Evolutionary conservation across 2,888 invertebrate species (phyloP), one percentile per base, ranked within the genome.

Genomic region (Lithophane semibrunnea): DNA sequence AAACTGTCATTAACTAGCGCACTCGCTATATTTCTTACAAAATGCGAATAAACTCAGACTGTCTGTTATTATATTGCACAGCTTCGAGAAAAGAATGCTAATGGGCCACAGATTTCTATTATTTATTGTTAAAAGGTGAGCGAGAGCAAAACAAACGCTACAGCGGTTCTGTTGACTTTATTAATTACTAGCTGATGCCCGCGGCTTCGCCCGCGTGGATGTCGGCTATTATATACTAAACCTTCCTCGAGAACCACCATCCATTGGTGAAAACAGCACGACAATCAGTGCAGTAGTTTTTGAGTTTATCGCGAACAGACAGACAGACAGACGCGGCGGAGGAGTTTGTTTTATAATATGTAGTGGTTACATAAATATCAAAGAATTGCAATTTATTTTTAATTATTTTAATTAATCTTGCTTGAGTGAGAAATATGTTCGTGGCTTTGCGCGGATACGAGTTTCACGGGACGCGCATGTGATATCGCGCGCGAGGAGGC

Each of bases 21-120:
- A 9, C 12, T 42, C 10, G 16, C 9, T 37, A 29, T 12, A 16
- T 8, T 16, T 29, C 3, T 29, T 49, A 61, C 44, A 54, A 49
- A 56, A 24, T 44, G 12, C 3, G 21, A 65, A 71, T 12, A 54
- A 67, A 42, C 9, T 13, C 24, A 4, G 10, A 21, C 12, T 9
- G 16, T n/a, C 37, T 64, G 24, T 58, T 69, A 21, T 49, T 54
- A 21, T 64, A 44, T 24, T 63, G 49, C 21, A 54, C 73, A 47
- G 18, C 37, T 52, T 37, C 13, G 18, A 65, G 61, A 80, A 63
- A 56, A 56, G 54, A 80, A 73, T 73, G 47, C 61, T 68, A 75
- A 79, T 79, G 52, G 61, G 29, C 7, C 5, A 69, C 64, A 71
- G 37, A 83, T 47, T 72, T 54, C 8, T 65, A 64, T 73, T 60